Percentiles rank a stretch among this genome's conserved stretches.
Conservation (phyloP, 1,140 invertebrate genomes). For the Drosophila lini region DNA sequence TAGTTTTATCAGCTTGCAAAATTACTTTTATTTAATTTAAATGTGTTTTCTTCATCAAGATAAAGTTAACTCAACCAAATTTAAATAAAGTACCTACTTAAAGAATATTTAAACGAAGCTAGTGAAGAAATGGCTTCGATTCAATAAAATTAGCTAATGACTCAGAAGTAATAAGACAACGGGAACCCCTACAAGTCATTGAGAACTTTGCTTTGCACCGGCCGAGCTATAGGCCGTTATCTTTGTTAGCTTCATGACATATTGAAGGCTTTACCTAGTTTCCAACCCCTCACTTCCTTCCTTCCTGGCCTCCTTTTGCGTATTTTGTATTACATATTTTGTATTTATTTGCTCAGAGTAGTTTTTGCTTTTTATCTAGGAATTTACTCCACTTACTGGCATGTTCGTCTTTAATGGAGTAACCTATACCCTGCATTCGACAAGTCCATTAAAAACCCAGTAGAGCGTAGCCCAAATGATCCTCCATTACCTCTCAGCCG, state of each 20-base stretch:
- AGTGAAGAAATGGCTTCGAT: neutral
- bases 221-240: slow-evolving; percentile 2
- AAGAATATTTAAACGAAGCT: neutral
- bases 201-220: slow-evolving; percentile 6
- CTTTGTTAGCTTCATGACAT: slow-evolving; percentile 2
- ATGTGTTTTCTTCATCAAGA: neutral
- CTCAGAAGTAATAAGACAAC: slow-evolving; percentile 1
- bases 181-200: slow-evolving; percentile 3
- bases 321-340: slow-evolving; percentile 27
- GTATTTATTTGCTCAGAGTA: slow-evolving; percentile 40
- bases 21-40: neutral
- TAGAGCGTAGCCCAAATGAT: slow-evolving; percentile 41
- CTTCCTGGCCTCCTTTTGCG: slow-evolving; percentile 5
- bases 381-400: neutral
- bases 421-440: neutral
- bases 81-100: neutral
- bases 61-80: neutral
- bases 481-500: neutral
- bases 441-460: slow-evolving; percentile 26
- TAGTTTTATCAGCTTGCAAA: slow-evolving; percentile 15
- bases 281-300: slow-evolving; percentile 11
- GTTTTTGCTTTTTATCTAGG: slow-evolving; percentile 20
- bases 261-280: slow-evolving; percentile 26
- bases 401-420: neutral
- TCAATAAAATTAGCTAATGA: slow-evolving; percentile 7